Evolutionary conservation across 2,888 invertebrate species (phyloP).

Genomic region (Argyresthia goedartella): DNA sequence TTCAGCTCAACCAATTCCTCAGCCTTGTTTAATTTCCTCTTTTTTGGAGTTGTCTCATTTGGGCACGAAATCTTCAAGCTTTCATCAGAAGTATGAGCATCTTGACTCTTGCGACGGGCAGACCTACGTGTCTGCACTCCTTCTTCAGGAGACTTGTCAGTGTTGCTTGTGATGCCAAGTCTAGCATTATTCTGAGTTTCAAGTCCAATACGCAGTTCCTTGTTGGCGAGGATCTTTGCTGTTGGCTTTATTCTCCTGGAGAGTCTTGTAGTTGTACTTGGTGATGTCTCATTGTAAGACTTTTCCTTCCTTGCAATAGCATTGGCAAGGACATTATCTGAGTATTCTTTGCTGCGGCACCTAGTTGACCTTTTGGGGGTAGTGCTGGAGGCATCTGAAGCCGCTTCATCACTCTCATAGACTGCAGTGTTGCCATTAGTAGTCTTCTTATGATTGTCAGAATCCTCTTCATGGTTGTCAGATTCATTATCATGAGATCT

Average conservation of each 20-base stretch:
- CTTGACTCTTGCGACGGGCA: conserved; percentile 25
- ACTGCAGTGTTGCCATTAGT: conserved; percentile 27
- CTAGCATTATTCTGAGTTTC: conserved; percentile 70
- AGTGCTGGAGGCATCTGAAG: conserved; percentile 36
- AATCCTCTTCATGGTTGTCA: conserved; percentile 39
- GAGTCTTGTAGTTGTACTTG: conserved; percentile 34
- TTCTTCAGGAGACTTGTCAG: conserved; percentile 43
- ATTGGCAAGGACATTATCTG: conserved; percentile 75
- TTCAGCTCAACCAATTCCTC: conserved; percentile 14
- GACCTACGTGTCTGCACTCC: conserved; percentile 48
- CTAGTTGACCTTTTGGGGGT: conserved; percentile 75
- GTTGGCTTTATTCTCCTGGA: conserved; percentile 76
- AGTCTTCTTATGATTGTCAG: conserved; percentile 21
- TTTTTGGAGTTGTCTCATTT: conserved; percentile 4
- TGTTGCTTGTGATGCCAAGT: conserved; percentile 41
- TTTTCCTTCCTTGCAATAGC: conserved; percentile 82
- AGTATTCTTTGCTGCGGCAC: conserved; percentile 72
- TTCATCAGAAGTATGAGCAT: conserved; percentile 14
- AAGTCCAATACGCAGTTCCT: conserved; percentile 70
- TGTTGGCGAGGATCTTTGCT: conserved; percentile 75
- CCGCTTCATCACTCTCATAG: conserved; percentile 48
- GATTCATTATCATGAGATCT: conserved; percentile 43
- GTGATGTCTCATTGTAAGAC: conserved; percentile 67
- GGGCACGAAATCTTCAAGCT: not conserved
- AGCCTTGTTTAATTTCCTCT: conserved; percentile 10